These are phyloP conservation scores for Eucera pruinosa DNA, from an alignment of 2,888 invertebrate species.

Conservation along the genomic window DNA sequence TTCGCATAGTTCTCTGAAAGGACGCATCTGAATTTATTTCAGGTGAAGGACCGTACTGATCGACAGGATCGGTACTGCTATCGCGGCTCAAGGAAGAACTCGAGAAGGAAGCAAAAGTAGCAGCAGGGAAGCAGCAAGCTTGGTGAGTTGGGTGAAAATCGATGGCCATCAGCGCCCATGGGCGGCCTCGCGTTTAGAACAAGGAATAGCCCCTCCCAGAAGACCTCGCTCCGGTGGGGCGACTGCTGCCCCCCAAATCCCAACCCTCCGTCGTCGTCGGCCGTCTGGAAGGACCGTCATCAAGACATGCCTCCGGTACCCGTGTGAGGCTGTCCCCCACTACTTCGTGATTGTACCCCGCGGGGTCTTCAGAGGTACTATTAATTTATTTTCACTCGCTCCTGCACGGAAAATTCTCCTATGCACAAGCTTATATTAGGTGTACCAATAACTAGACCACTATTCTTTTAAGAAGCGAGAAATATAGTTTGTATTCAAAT, in stretches of 20 bases:
- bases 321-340: conserved; percentile 84
- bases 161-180: conserved; percentile 90
- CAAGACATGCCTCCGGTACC: conserved; percentile 82
- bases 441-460: no score
- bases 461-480: no score
- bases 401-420: not conserved
- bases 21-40: conserved; percentile 41
- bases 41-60: conserved; percentile 59
- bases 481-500: no score
- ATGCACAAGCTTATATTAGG: conserved; percentile 21
- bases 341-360: conserved; percentile 84
- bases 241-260: conserved; percentile 90
- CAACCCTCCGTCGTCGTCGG: conserved; percentile 78
- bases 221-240: conserved; percentile 98
- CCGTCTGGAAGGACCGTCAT: conserved; percentile 79
- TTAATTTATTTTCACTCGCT: not conserved
- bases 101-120: conserved; percentile 58
- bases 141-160: conserved; percentile 81
- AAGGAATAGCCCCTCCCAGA: conserved; percentile 98
- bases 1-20: conserved; percentile 2
- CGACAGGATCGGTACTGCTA: conserved; percentile 50
- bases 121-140: conserved; percentile 73
- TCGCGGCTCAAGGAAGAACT: conserved; percentile 25
- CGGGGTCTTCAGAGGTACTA: conserved; percentile 82
- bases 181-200: conserved; percentile 98